phyloP scores from a whole-genome alignment of 2,113 vertebrate species.

The Dinomys branickii region DNA sequence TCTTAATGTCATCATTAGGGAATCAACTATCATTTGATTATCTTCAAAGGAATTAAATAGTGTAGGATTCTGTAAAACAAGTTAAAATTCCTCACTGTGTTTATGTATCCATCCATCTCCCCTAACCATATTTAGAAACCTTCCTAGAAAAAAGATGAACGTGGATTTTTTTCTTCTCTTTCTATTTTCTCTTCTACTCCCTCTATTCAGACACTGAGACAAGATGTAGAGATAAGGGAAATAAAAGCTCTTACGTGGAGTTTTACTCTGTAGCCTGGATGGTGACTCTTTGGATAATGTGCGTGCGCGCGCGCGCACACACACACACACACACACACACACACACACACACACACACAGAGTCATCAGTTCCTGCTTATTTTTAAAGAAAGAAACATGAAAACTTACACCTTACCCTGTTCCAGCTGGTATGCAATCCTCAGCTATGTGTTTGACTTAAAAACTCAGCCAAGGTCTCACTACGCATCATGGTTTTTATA shows the following conservation, averaged over 20 bases:
- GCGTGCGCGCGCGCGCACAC: no score
- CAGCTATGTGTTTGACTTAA: not conserved
- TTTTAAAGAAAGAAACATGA: constrained; percentile 20
- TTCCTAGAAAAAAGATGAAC: not conserved
- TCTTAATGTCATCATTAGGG: not conserved
- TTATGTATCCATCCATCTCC: not conserved
- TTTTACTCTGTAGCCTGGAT: not conserved
- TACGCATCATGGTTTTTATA: not conserved
- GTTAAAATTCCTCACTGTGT: not conserved
- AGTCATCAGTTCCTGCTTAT: not conserved
- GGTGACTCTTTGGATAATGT: not conserved
- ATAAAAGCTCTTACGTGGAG: not conserved
- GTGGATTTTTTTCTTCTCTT: not conserved
- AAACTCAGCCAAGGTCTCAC: not conserved
- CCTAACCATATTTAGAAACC: not conserved
- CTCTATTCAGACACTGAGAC: not conserved
- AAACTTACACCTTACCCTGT: not conserved
- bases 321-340: not conserved
- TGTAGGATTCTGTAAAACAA: not conserved
- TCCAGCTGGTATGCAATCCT: not conserved
- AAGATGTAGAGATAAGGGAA: not conserved
- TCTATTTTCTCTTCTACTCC: not conserved
- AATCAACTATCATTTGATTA: not conserved
- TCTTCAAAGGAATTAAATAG: not conserved
- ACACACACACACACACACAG: not conserved